These are phyloP conservation scores for Trissolcus brochymenae DNA, from an alignment of 2,888 invertebrate species.

Conservation along the genomic window DNA sequence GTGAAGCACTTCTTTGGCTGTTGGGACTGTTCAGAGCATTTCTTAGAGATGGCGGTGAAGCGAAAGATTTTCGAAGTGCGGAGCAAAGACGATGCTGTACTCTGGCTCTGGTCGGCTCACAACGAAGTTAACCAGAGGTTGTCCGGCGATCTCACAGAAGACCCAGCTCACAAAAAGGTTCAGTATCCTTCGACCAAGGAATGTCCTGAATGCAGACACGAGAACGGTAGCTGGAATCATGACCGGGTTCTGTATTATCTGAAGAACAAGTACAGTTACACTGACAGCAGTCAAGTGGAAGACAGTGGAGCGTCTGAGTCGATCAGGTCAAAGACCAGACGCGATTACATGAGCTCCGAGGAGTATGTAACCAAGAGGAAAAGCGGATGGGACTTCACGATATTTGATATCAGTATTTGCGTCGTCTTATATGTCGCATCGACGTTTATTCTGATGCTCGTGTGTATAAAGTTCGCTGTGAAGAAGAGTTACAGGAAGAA, in stretches of 20 bases:
- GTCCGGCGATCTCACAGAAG: constrained; percentile 91
- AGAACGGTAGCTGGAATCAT: constrained; percentile 81
- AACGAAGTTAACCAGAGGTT: constrained; percentile 94
- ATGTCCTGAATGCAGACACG: constrained; percentile 83
- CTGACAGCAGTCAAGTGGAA: constrained; percentile 63
- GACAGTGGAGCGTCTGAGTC: constrained; percentile 32
- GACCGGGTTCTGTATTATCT: constrained; percentile 82
- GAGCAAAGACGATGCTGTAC: constrained; percentile 85
- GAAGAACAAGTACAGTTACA: constrained; percentile 77
- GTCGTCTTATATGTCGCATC: constrained; percentile 86
- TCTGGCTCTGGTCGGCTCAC: constrained; percentile 97
- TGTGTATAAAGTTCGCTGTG: constrained; percentile 86
- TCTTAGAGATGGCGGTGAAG: constrained; percentile 87
- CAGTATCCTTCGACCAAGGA: constrained; percentile 86
- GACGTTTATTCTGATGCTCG: constrained; percentile 84
- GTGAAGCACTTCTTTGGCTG: constrained; percentile 96
- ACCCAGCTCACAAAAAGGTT: constrained; percentile 91
- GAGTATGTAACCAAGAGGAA: constrained; percentile 61
- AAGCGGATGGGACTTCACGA: constrained; percentile 79
- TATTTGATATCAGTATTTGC: constrained; percentile 86
- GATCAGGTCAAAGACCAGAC: constrained; percentile 54
- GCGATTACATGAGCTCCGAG: constrained; percentile 58
- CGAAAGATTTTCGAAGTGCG: constrained; percentile 84
- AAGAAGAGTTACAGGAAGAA: constrained; percentile 85
- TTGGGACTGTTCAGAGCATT: constrained; percentile 92